These are phyloP conservation scores for Heliothis virescens DNA, from an alignment of 1,140 invertebrate species.

Conservation along the genomic window DNA sequence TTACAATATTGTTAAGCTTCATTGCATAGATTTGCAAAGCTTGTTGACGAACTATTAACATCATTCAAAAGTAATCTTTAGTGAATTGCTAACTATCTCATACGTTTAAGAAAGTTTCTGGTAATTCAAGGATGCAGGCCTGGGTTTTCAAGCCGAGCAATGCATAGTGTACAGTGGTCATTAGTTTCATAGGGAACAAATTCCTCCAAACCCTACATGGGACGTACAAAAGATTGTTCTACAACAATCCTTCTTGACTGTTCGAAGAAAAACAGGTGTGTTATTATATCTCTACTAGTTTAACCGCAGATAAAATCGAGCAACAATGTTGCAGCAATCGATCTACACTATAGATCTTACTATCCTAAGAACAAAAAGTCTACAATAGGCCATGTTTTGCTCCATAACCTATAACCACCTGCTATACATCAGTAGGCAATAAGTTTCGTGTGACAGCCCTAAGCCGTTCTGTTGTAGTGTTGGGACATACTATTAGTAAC, in stretches of 20 bases:
- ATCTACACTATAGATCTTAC: not conserved
- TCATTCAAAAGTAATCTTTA: not conserved
- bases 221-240: too few relatives aligned
- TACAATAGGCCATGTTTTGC: not conserved
- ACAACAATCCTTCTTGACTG: too few relatives aligned
- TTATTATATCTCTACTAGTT: too few relatives aligned
- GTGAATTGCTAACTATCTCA: not conserved
- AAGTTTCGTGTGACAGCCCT: slow-evolving; percentile 49
- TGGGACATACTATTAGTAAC: slow-evolving; percentile 77
- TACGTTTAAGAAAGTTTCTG: not conserved
- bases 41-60: slow-evolving; percentile 12
- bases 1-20: not conserved
- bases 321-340: not conserved
- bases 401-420: slow-evolving; percentile 28
- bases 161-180: too few relatives aligned
- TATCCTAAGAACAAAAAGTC: not conserved
- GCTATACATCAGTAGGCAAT: slow-evolving; percentile 52
- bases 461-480: slow-evolving; percentile 59
- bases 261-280: too few relatives aligned
- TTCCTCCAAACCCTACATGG: too few relatives aligned
- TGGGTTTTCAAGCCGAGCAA: too few relatives aligned
- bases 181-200: too few relatives aligned
- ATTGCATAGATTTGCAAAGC: not conserved
- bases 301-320: too few relatives aligned
- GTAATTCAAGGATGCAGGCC: not conserved